These are phyloP conservation scores for Phoxinus phoxinus DNA, from an alignment of 2,113 vertebrate species.

Conservation along the genomic window DNA sequence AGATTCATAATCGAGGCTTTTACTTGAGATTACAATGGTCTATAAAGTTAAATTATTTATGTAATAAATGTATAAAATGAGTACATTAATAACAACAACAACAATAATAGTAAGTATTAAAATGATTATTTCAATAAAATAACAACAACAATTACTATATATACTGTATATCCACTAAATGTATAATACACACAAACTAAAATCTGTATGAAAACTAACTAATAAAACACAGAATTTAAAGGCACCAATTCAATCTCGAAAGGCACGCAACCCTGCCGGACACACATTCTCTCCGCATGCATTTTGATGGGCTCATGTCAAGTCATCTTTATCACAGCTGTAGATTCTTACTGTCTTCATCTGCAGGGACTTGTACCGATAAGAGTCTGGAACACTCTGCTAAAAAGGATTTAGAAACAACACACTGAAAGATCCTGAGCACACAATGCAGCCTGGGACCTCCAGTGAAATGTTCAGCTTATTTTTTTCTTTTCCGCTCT, in stretches of 20 bases:
- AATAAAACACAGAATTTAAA: not conserved
- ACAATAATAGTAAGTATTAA: not conserved
- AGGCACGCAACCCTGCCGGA: not conserved
- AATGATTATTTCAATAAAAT: too few relatives aligned
- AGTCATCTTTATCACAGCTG: conserved; percentile 19
- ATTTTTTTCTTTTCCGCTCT: conserved; percentile 69
- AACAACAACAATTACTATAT: too few relatives aligned
- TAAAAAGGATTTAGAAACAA: conserved; percentile 75
- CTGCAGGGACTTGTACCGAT: conserved; percentile 35
- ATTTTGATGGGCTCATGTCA: conserved; percentile 8
- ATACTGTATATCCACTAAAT: too few relatives aligned
- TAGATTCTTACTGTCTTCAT: conserved; percentile 21
- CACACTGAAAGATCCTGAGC: conserved; percentile 72
- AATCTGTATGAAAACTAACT: too few relatives aligned
- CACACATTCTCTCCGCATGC: not conserved
- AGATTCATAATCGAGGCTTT: too few relatives aligned
- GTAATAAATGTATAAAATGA: not conserved
- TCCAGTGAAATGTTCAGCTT: conserved; percentile 72
- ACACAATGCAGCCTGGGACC: conserved; percentile 74
- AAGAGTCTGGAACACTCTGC: conserved; percentile 66
- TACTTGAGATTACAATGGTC: not conserved
- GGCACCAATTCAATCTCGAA: not conserved
- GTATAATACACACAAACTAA: too few relatives aligned
- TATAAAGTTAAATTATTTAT: not conserved
- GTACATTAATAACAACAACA: not conserved